Conservation (phyloP, 2,113 vertebrate species). For the Tricholaema leucomelas region DNA sequence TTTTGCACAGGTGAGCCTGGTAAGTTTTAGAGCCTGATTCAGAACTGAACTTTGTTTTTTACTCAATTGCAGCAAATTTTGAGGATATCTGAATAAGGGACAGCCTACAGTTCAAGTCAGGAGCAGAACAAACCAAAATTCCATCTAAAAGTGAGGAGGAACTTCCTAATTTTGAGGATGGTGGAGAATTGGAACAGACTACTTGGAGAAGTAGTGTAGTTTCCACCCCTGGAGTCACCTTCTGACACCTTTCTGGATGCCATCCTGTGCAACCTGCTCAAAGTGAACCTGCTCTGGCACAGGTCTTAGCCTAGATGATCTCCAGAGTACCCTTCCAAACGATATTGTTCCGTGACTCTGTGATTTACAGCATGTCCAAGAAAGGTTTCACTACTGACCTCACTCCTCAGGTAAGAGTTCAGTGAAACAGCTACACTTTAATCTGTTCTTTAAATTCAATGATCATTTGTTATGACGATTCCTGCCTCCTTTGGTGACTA, state of each 20-base stretch:
- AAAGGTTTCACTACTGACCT: neutral
- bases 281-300: too few species aligned
- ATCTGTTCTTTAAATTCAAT: neutral
- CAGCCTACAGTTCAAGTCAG: neutral
- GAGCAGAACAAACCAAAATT: neutral
- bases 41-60: neutral
- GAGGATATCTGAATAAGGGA: accelerated
- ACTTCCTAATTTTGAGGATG: too few species aligned
- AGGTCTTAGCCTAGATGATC: too few species aligned
- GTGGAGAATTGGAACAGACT: too few species aligned
- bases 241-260: too few species aligned
- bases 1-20: neutral
- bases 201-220: too few species aligned
- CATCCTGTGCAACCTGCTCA: too few species aligned
- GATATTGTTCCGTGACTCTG: too few species aligned
- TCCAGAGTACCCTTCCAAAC: too few species aligned
- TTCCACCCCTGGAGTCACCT: too few species aligned
- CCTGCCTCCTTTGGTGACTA: neutral
- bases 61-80: neutral
- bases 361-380: accelerated
- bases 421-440: neutral
- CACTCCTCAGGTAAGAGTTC: neutral
- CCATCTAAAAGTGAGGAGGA: neutral
- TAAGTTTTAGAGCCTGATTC: neutral
- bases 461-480: neutral